phyloP scores from a whole-genome alignment of 64 coral and sea anemone species.

The Porites lutea region DNA sequence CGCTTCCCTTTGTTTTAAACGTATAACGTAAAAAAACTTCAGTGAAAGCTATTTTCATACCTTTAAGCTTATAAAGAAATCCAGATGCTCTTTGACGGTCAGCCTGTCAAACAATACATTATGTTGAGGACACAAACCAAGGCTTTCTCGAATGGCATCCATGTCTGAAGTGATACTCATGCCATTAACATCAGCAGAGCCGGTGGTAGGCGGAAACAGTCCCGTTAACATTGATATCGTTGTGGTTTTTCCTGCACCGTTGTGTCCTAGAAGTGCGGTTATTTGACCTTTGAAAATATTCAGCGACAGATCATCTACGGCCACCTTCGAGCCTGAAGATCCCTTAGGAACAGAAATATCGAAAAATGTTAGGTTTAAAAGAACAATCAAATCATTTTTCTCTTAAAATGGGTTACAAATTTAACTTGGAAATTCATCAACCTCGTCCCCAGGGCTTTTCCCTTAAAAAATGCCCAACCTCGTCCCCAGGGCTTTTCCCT shows the following conservation, averaged over 20 bases:
- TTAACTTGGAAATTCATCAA: too few relatives aligned
- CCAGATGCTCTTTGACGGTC: conserved; percentile 84
- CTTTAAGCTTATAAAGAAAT: conserved; percentile 88
- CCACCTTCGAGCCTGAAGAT: not conserved
- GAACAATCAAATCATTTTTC: too few relatives aligned
- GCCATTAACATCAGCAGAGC: not conserved
- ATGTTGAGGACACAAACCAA: conserved; percentile 83
- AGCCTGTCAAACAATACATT: conserved; percentile 87
- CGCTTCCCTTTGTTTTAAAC: too few relatives aligned
- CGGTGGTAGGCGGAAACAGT: not conserved
- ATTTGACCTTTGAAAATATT: conserved; percentile 7
- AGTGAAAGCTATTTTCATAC: not conserved
- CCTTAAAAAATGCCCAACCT: too few relatives aligned
- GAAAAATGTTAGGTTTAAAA: too few relatives aligned
- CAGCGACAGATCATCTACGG: conserved; percentile 1
- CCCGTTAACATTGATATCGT: conserved; percentile 1
- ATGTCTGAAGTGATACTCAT: not conserved
- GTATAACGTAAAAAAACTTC: too few relatives aligned
- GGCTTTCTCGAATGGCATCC: too few relatives aligned
- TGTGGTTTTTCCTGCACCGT: conserved; percentile 12
- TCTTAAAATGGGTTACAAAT: too few relatives aligned
- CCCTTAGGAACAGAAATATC: not conserved
- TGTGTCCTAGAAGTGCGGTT: conserved; percentile 5
- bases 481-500: too few relatives aligned
- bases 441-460: too few relatives aligned